phyloP scores from a whole-genome alignment of 2,888 invertebrate species.

The Crocallis elinguaria region DNA sequence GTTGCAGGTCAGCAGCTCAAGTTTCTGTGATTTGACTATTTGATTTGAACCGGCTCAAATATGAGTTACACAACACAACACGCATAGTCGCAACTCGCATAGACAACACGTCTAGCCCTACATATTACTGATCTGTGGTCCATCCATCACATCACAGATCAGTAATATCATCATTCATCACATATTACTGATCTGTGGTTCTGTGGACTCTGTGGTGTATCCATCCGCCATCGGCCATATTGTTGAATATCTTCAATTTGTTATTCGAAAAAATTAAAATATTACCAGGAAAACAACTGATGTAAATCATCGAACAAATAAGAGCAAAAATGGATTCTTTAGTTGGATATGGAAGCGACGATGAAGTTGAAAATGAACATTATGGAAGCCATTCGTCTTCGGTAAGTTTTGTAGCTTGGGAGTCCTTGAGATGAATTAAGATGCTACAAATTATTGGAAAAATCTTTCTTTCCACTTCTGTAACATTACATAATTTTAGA shows the following conservation, averaged over 20 bases:
- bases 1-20: too few relatives aligned
- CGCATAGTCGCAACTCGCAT: too few relatives aligned
- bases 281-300: not conserved
- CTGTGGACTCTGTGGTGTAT: not conserved
- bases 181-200: not conserved
- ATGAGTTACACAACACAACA: too few relatives aligned
- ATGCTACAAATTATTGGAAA: not conserved
- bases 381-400: constrained; percentile 58
- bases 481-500: not conserved
- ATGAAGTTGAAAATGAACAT: constrained; percentile 86
- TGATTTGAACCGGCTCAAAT: too few relatives aligned
- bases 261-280: constrained; percentile 1
- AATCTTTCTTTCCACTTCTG: not conserved
- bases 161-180: constrained; percentile 28
- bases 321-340: constrained; percentile 88
- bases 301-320: not conserved
- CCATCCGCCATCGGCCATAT: constrained; percentile 19
- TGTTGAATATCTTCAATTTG: constrained; percentile 11
- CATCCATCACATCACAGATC: too few relatives aligned
- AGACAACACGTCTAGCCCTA: too few relatives aligned
- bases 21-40: too few relatives aligned
- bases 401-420: constrained; percentile 59
- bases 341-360: constrained; percentile 91
- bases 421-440: constrained; percentile 53
- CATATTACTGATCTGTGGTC: too few relatives aligned